Base-by-base conservation (phyloP, 2,113 vertebrate genomes). In the Larimichthys crocea region DNA sequence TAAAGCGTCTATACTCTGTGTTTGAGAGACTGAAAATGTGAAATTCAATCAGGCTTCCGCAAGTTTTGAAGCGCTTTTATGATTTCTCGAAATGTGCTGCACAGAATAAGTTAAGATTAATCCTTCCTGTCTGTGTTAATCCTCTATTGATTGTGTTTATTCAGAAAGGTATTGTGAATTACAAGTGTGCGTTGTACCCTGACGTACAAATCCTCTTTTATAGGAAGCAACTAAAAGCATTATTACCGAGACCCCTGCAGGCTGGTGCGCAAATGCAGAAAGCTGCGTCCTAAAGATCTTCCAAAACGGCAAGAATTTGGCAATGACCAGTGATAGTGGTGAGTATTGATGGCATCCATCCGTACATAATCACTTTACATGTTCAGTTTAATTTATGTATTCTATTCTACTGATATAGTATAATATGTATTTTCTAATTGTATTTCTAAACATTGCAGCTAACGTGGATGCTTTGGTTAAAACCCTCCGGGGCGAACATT, bases 231-330 rank as follows among this genome's bases (percentile, higher is more conserved):
- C 87, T 10, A 92, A 91, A 72, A 0, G 0, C 0, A 50, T 85
- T 0, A 52, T 94, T 12, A 0, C 57, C 26, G 1, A 24, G 0
- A 40, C 49, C 3, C 12, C 59, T 42, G 49, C 65, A 57, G 0
- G 0, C 6, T 89, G 83, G 87, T 92, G 89, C 71, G 0, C 1
- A 5, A 29, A 3, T 9, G 35, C 35, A 19, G 15, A 74, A 2
- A 22, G 11, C n/a, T 94, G 93, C 24, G 50, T 62, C 0, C 14
- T 94, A 9, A 15, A 87, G 10, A 53, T 94, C 57, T 89, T 61
- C 79, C 92, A 93, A 24, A 60, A 92, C 0, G 85, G 53, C 44
- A 83, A 69, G 0, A 80, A 0, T 0, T 0, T 86, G 10, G 52
- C 71, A 16, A 8, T 90, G 60, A 3, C 62, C 48, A 85, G 84